Evolutionary conservation across 2,888 invertebrate genomes (phyloP).

Genomic region (Prenolepis imparis): DNA sequence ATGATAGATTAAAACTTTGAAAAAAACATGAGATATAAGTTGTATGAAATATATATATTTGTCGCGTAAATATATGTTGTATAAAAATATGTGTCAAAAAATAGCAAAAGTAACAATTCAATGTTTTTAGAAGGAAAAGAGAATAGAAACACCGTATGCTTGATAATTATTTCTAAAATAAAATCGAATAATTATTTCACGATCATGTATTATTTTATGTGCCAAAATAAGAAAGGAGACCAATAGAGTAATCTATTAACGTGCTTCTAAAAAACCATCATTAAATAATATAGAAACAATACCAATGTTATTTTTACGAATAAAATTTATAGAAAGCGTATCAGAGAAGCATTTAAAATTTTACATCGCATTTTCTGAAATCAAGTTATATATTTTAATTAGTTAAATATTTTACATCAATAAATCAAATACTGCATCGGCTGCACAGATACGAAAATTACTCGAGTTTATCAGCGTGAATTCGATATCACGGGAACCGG

Average conservation of each 20-base stretch:
- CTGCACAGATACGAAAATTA: not conserved
- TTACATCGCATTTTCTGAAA: not conserved
- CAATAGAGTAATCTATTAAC: not conserved
- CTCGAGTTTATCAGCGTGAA: not conserved
- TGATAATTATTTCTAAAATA: not conserved
- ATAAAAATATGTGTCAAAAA: too few species aligned
- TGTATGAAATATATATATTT: too few species aligned
- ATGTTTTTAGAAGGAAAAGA: not conserved
- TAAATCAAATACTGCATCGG: not conserved
- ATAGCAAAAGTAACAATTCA: not conserved
- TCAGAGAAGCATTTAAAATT: not conserved
- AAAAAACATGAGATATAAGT: not conserved
- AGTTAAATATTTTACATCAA: not conserved
- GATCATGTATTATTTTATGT: not conserved
- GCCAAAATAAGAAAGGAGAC: not conserved
- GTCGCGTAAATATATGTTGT: too few species aligned
- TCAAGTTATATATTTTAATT: not conserved
- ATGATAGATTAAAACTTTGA: not conserved
- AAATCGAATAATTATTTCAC: not conserved
- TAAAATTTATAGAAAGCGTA: not conserved
- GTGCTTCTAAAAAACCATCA: not conserved
- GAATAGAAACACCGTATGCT: too few species aligned
- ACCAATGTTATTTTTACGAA: not conserved
- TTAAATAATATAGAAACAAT: not conserved
- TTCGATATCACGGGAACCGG: constrained; percentile 19